These are phyloP conservation scores for Copidosoma aretas DNA, from an alignment of 2,888 invertebrate genomes.

Conservation along the genomic window DNA sequence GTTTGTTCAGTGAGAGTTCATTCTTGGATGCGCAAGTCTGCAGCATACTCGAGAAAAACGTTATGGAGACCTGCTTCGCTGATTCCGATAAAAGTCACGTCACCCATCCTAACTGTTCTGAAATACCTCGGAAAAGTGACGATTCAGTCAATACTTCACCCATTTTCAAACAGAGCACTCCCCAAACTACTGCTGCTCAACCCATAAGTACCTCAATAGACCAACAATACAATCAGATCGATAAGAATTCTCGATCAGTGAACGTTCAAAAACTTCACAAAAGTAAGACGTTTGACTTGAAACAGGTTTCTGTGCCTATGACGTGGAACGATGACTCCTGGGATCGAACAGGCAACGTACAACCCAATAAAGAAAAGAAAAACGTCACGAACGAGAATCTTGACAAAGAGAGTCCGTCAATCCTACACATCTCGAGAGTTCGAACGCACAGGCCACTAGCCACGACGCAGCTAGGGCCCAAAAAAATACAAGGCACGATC, in stretches of 20 bases:
- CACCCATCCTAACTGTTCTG: constrained; percentile 2
- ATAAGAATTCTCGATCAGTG: neutral
- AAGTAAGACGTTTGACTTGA: neutral
- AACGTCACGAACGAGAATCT: neutral
- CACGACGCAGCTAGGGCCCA: neutral
- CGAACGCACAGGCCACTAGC: constrained; percentile 2
- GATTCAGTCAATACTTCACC: neutral
- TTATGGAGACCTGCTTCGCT: constrained; percentile 49
- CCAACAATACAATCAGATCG: neutral
- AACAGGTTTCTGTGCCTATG: neutral
- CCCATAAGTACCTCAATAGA: neutral
- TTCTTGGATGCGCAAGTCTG: constrained; percentile 65
- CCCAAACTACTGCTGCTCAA: neutral
- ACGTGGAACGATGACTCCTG: constrained; percentile 39
- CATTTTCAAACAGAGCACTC: neutral
- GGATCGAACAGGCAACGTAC: constrained; percentile 28
- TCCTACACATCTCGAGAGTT: constrained; percentile 2
- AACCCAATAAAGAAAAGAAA: neutral
- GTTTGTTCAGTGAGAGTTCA: constrained; percentile 69
- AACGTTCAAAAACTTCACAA: neutral
- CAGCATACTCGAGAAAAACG: constrained; percentile 63
- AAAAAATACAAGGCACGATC: neutral
- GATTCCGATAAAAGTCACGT: constrained; percentile 46
- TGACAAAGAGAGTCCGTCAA: constrained; percentile 34
- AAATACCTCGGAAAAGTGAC: neutral